Base-by-base conservation (phyloP, 2,113 vertebrate species). In the Chloropsis cyanopogon region DNA sequence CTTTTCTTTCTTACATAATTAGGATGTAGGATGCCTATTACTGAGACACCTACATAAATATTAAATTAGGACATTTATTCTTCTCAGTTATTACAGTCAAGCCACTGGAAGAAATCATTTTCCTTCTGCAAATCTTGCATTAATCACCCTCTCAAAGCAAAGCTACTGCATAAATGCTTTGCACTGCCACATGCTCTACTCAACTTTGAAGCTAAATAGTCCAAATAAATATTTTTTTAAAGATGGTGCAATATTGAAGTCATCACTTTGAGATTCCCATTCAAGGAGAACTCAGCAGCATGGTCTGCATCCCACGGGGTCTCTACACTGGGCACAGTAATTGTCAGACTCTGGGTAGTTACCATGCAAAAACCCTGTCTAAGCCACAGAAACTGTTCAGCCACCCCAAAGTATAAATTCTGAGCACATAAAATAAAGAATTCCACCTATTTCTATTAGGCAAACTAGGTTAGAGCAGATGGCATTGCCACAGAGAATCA, bases 1-100 rank as follows among this genome's bases (percentile, higher is more conserved):
- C 94, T 97, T 92, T 68, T 88, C 85, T 82, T 91, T 89, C 92
- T 97, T 97, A 97, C 72, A 54, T 97, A 98, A 97, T 69, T 76
- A 79, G 92, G 77, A 90, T 80, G 29, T 95, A 97, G 94, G 97
- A 91, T 94, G 86, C 56, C 92, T 90, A 90, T 97, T 92, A 89
- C 82, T 92, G 75, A 76, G 94, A 96, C 84, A 93, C 86, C 95
- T 94, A 97, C 81, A 70, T 95, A 95, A 97, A 98, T 96, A 97
- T 97, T 94, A 95, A 96, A 97, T 89, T 88, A 93, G 92, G 92
- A 85, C 93, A 93, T 86, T 92, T 82, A 95, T 96, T 96, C 95
- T 97, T 84, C 73, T 71, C 80, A 56, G 16, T 92, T 92, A 70
- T 84, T 63, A 46, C 77, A 80, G 54, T 59, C 57, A 92, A 92